Percentiles rank a stretch among this genome's conserved stretches.
Conservation (phyloP, 2,888 invertebrate genomes). For the Cheilosia variabilis region DNA sequence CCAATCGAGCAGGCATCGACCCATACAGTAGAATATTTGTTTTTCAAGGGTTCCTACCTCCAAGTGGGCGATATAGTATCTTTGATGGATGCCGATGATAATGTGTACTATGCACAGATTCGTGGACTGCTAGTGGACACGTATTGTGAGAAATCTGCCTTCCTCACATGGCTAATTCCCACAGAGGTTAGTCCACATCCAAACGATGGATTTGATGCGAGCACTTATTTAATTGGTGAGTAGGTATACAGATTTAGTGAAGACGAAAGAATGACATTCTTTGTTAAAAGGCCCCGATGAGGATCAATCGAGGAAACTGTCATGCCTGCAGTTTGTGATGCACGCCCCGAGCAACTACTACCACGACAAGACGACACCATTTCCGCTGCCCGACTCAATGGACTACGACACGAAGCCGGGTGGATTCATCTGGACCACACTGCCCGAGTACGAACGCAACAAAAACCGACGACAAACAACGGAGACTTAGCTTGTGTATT, state of each 20-base stretch:
- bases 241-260: not conserved
- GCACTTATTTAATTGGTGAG: constrained; percentile 93
- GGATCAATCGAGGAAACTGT: constrained; percentile 92
- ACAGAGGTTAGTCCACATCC: constrained; percentile 92
- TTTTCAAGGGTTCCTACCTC: constrained; percentile 91
- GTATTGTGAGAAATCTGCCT: constrained; percentile 96
- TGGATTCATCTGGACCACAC: constrained; percentile 88
- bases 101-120: constrained; percentile 94
- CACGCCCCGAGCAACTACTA: constrained; percentile 97
- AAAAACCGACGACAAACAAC: constrained; percentile 55
- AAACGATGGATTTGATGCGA: constrained; percentile 92
- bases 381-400: constrained; percentile 85
- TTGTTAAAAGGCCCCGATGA: constrained; percentile 92
- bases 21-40: constrained; percentile 90
- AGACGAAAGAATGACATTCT: constrained; percentile 38
- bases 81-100: constrained; percentile 89
- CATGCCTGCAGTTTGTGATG: constrained; percentile 96
- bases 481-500: constrained; percentile 35
- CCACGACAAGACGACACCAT: constrained; percentile 90
- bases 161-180: constrained; percentile 95
- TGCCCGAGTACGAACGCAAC: constrained; percentile 81
- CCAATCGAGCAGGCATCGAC: constrained; percentile 92
- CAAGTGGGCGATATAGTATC: constrained; percentile 97
- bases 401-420: constrained; percentile 84
- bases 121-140: constrained; percentile 95